A percentile compares a stretch with the other conserved stretches of the same genome.
Conservation (phyloP, 2,888 invertebrate species). For the Timandra comae region DNA sequence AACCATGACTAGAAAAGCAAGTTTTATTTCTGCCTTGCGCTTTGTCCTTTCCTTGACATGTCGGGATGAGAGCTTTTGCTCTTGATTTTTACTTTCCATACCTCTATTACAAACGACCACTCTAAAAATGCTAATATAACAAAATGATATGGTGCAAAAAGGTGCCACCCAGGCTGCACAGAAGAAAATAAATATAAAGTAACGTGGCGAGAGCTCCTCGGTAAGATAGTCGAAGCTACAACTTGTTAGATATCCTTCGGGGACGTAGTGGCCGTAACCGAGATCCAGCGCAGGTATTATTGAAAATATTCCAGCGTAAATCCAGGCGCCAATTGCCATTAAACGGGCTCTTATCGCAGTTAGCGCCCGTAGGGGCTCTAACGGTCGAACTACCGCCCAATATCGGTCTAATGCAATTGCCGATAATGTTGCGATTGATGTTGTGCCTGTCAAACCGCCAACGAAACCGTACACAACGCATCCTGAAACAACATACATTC, state of each 20-base stretch:
- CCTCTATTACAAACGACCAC: conserved; percentile 77
- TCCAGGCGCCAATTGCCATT: conserved; percentile 81
- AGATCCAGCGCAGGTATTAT: conserved; percentile 82
- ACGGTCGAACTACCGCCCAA: conserved; percentile 86
- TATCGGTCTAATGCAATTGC: conserved; percentile 89
- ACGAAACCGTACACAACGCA: conserved; percentile 88
- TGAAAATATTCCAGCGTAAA: conserved; percentile 83
- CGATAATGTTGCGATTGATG: conserved; percentile 87
- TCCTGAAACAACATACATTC: conserved; percentile 74
- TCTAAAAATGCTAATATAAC: conserved; percentile 83
- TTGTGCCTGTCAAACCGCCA: conserved; percentile 87
- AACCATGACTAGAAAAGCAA: conserved; percentile 81
- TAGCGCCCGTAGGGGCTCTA: conserved; percentile 80
- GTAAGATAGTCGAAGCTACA: conserved; percentile 92
- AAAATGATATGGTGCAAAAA: conserved; percentile 81
- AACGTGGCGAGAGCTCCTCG: conserved; percentile 74
- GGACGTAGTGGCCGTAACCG: conserved; percentile 85
- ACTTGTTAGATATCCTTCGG: conserved; percentile 89
- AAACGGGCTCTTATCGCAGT: conserved; percentile 78
- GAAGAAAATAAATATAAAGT: conserved; percentile 86
- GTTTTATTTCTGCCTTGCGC: conserved; percentile 82
- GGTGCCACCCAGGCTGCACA: conserved; percentile 86
- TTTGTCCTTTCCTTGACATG: conserved; percentile 79
- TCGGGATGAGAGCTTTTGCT: conserved; percentile 68
- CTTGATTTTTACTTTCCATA: conserved; percentile 59